phyloP scores from a whole-genome alignment of 2,113 vertebrate species.

The Sialia sialis region DNA sequence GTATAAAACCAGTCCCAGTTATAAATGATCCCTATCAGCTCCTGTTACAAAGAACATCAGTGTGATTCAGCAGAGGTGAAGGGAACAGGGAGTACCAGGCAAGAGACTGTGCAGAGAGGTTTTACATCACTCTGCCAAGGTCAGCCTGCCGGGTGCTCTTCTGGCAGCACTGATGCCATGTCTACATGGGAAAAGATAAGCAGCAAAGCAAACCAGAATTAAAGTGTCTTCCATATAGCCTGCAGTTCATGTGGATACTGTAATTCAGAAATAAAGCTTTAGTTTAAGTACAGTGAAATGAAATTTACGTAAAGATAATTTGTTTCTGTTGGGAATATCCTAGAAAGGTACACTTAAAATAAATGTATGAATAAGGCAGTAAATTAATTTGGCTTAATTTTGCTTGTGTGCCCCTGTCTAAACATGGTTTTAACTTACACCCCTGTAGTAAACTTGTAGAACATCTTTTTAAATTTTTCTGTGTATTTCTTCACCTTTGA shows the following conservation, averaged over 20 bases:
- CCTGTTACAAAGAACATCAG: background rate
- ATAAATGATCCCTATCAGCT: slow-evolving; percentile 17
- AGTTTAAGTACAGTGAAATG: background rate
- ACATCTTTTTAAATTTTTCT: background rate
- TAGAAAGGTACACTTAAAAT: background rate
- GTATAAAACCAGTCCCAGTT: background rate
- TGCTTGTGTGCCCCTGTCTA: background rate
- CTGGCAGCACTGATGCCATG: background rate
- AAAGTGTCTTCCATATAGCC: background rate
- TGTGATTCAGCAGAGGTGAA: slow-evolving; percentile 14
- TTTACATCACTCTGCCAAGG: slow-evolving; percentile 20
- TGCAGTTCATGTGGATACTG: background rate
- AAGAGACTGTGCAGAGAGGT: background rate
- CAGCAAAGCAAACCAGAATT: background rate
- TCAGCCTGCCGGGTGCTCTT: background rate
- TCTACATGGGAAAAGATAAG: background rate
- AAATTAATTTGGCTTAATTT: background rate
- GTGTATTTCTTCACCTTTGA: background rate
- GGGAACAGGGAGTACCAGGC: background rate
- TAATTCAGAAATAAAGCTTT: background rate
- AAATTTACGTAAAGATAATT: background rate
- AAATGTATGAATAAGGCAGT: background rate
- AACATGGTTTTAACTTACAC: background rate
- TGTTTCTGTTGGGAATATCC: background rate
- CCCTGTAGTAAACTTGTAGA: background rate